Evolutionary conservation across 1,140 invertebrate genomes (phyloP), one percentile per base, ranked within the genome.

Genomic region (Ooceraea biroi): DNA sequence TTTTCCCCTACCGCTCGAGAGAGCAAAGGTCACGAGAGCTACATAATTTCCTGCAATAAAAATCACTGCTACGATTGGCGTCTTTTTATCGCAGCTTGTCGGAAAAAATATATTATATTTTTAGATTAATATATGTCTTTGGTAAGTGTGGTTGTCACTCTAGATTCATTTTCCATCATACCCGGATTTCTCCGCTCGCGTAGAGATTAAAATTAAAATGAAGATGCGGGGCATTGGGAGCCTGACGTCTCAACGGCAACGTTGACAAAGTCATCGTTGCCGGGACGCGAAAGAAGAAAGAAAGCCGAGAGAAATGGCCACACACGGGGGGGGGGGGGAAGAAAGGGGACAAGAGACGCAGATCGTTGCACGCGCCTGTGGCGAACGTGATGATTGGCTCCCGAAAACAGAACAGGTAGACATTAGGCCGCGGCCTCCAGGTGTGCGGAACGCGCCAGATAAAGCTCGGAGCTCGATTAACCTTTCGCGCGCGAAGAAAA

Each of bases 321-420:
- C 50, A 36, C 76, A n/a, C 2, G 36, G 30, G 19, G 8, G 27
- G 58, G 60, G 17, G 27, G 17, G 22, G 41, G 25, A 10, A 22
- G n/a, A 71, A 7, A 22, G 41, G 41, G 3, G 60, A 27, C 46
- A 41, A 61, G 55, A 52, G 72, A 57, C 74, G 48, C 46, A 78
- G 80, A 89, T 89, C 84, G 73, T 76, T 89, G 87, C 88, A 89
- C 87, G 88, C 88, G 88, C 87, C 88, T 88, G 88, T 89, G 88
- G 84, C 88, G 87, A 89, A 89, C 87, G 61, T 73, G 87, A 89
- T 88, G 88, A 89, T 89, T 89, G 87, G 87, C 86, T 86, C 72
- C 87, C 87, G 88, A 89, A 89, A 89, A 88, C 83, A 68, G 86
- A 85, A 86, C 84, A 88, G 83, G 83, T 82, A 88, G 87, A 88